Evolutionary conservation across 1,140 invertebrate genomes (phyloP), one percentile per base, ranked within the genome.

Genomic region (Telenomus remus): DNA sequence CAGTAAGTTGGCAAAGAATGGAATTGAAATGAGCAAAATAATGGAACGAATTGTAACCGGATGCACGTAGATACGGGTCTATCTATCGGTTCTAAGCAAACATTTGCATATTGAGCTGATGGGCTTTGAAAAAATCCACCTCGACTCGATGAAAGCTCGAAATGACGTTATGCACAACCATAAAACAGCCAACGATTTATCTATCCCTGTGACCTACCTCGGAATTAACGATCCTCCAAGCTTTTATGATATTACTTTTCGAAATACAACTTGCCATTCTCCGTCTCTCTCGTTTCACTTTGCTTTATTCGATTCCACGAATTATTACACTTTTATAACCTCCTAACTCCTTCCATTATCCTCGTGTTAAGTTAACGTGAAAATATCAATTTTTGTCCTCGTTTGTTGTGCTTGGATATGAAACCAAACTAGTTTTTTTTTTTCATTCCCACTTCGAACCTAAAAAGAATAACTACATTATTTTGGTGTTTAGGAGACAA

Each of bases 211-310:
- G 71, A 74, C 71, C 71, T 74, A 74, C 71, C 71, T 78, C 64
- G 79, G 82, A 79, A 83, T 83, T 81, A 81, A 83, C 80, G 79
- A 82, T 80, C n/a, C 73, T 74, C 60, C 49, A 65, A 75, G 66
- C 69, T 78, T 82, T 71, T 60, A 57, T 57, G 55, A 51, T 76
- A 74, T 80, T 78, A 75, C 60, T n/a, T 57, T 69, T 61, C 33
- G 53, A 47, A 63, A 63, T 39, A 47, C 48, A 65, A 54, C 34
- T 43, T 48, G 12, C n/a, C 34, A 8, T 51, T 42, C 44, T n/a
- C 42, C 69, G 51, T 53, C 57, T 44, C 42, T 47, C 51, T 60
- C 53, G n/a, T 47, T 42, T 57, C 56, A 33, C 50, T 34, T 42
- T 19, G 13, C 4, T 61, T 57, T 68, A 68, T 68, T 59, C n/a